Evolutionary conservation across 2,797 vertebrate species (phyloP).

Genomic region (Xiphorhynchus erythropygius): DNA sequence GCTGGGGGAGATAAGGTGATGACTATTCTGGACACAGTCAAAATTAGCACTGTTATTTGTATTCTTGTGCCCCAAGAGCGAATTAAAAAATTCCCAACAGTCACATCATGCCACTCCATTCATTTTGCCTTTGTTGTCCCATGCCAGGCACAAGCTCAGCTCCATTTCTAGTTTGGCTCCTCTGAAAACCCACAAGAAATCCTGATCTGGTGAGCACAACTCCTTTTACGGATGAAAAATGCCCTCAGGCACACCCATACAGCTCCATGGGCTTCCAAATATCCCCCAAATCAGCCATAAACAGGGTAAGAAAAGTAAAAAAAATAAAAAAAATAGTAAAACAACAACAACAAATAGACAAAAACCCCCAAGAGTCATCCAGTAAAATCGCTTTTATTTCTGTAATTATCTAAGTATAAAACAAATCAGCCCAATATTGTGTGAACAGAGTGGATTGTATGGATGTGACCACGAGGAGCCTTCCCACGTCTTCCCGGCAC

Average conservation of each 20-base stretch:
- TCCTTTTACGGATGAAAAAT: constrained; percentile 70
- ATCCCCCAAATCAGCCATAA: not conserved
- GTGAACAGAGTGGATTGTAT: constrained; percentile 52
- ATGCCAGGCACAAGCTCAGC: constrained; percentile 50
- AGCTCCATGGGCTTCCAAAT: constrained; percentile 14
- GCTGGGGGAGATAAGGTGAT: constrained; percentile 26
- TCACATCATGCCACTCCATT: constrained; percentile 16
- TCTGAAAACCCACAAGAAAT: constrained; percentile 63
- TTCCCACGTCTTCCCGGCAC: not conserved
- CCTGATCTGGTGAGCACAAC: constrained; percentile 57
- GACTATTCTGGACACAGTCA: constrained; percentile 38
- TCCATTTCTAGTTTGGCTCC: constrained; percentile 66
- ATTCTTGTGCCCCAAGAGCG: not conserved
- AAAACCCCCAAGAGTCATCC: not conserved
- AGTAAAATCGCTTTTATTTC: constrained; percentile 72
- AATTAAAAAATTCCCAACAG: constrained; percentile 44
- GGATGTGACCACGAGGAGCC: constrained; percentile 47
- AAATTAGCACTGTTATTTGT: constrained; percentile 57
- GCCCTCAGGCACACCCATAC: not conserved
- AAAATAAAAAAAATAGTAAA: not conserved
- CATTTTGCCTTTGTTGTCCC: constrained; percentile 31
- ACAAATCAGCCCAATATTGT: constrained; percentile 60
- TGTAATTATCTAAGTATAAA: constrained; percentile 63
- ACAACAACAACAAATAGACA: not conserved
- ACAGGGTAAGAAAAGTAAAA: not conserved